Conservation (phyloP, 2,888 invertebrate genomes). For the Lycia hirtaria region DNA sequence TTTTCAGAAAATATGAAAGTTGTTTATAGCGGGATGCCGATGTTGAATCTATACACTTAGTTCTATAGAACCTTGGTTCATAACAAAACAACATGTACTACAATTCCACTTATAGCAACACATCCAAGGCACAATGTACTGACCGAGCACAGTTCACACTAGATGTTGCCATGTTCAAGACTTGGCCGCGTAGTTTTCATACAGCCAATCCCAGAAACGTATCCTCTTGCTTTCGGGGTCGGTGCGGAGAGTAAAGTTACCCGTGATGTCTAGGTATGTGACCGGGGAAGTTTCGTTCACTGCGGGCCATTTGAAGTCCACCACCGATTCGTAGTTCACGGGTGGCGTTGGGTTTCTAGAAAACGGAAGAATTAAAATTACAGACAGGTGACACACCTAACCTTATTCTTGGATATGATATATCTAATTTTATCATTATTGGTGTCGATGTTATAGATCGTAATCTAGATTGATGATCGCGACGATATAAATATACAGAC, state of each 20-base stretch:
- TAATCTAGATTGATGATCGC: neutral
- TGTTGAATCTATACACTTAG: too few species aligned
- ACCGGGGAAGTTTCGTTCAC: conserved; percentile 69
- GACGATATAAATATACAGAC: neutral
- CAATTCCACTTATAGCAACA: conserved; percentile 15
- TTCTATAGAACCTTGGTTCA: too few species aligned
- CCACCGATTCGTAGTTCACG: conserved; percentile 74
- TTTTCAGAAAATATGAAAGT: too few species aligned
- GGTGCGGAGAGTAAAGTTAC: conserved; percentile 75
- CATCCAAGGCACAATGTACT: conserved; percentile 23
- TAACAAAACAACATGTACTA: conserved; percentile 13
- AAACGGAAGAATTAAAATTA: neutral
- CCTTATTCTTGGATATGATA: neutral
- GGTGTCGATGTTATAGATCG: neutral
- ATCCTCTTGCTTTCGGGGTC: conserved; percentile 84
- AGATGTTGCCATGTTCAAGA: conserved; percentile 35
- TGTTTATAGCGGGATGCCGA: too few species aligned
- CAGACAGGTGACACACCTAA: too few species aligned
- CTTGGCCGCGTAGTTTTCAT: conserved; percentile 62
- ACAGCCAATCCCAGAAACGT: conserved; percentile 85
- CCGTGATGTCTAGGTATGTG: conserved; percentile 83
- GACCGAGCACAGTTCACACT: conserved; percentile 18
- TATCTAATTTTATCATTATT: neutral
- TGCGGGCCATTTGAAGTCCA: conserved; percentile 83
- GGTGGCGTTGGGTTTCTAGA: conserved; percentile 83